Evolutionary conservation across 2,797 vertebrate genomes (phyloP), one percentile per base, ranked within the genome.

Genomic region (Anguilla pacifica): DNA sequence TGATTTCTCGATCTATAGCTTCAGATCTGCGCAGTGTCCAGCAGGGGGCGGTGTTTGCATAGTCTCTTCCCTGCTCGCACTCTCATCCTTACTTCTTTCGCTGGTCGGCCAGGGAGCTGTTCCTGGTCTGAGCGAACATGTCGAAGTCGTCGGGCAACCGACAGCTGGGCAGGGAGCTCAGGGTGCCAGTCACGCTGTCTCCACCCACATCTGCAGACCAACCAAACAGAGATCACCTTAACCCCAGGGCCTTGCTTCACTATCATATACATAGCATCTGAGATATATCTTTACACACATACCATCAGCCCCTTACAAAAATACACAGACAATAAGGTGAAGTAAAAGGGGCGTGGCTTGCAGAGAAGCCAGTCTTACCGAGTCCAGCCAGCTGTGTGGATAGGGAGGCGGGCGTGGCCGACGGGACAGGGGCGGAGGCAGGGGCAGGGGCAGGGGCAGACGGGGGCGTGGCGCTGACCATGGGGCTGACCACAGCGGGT

Each of bases 41-140:
- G n/a, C 64, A 70, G 64, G 64, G 15, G 6, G 74, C 5, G 74
- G 17, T 79, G 13, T 79, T 35, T 79, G 13, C 74, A 43, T 46
- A 5, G 74, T 22, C 46, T 82, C 79, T 28, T 6, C 74, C 35
- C 74, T 46, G 17, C 17, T 43, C 35, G 19, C 35, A 15, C 15
- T 6, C 74, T 43, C 74, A 17, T 9, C 46, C 97, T 51, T 96
- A 99, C 98, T 96, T 98, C 94, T 98, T 99, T 59, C 97, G 95
- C 88, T 98, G 98, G 85, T 99, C 98, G 2, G 98, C 97, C 94
- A 98, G 94, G 89, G 98, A 97, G 92, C 96, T 97, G 94, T 95
- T 96, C 95, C 98, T 97, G 19, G 98, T 98, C 94, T 99, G 98
- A 67, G 98, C 97, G 87, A 99, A 99, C 98, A 98, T 97, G 96